These are phyloP conservation scores for Atractosteus spatula DNA, from an alignment of 2,113 vertebrate genomes.

Conservation along the genomic window DNA sequence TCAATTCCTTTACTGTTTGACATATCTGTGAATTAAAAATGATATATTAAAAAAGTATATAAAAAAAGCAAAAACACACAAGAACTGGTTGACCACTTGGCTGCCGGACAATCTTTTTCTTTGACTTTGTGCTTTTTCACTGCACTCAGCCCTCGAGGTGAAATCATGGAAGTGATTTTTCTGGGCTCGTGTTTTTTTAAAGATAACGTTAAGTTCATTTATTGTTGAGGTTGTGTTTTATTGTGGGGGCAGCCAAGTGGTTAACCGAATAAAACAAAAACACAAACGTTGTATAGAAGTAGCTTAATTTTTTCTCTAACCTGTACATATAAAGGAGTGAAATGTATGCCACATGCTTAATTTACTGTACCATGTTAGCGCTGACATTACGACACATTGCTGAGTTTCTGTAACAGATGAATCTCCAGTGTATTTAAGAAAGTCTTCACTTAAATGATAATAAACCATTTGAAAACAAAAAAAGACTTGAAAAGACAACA, in stretches of 20 bases:
- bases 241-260: slow-evolving; percentile 64
- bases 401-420: slow-evolving; percentile 82
- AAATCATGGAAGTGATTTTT: slow-evolving; percentile 49
- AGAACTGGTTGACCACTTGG: slow-evolving; percentile 64
- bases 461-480: not conserved
- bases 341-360: slow-evolving; percentile 57
- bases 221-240: slow-evolving; percentile 57
- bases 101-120: slow-evolving; percentile 49
- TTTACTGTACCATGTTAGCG: slow-evolving; percentile 65
- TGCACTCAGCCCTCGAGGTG: slow-evolving; percentile 33
- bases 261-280: slow-evolving; percentile 57
- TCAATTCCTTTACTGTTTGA: slow-evolving; percentile 57
- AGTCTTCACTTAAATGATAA: not conserved
- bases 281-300: slow-evolving; percentile 76
- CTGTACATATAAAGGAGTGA: slow-evolving; percentile 75
- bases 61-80: no score
- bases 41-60: slow-evolving; percentile 53
- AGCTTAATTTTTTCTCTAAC: slow-evolving; percentile 69
- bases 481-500: not conserved
- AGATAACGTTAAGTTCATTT: slow-evolving; percentile 48
- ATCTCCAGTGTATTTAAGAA: slow-evolving; percentile 72
- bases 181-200: slow-evolving; percentile 40
- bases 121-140: slow-evolving; percentile 41
- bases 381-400: slow-evolving; percentile 80
- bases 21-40: slow-evolving; percentile 64